A percentile compares a stretch with the other conserved stretches of the same genome.
phyloP scores from a whole-genome alignment of 2,113 vertebrate genomes.

The Jaculus jaculus region DNA sequence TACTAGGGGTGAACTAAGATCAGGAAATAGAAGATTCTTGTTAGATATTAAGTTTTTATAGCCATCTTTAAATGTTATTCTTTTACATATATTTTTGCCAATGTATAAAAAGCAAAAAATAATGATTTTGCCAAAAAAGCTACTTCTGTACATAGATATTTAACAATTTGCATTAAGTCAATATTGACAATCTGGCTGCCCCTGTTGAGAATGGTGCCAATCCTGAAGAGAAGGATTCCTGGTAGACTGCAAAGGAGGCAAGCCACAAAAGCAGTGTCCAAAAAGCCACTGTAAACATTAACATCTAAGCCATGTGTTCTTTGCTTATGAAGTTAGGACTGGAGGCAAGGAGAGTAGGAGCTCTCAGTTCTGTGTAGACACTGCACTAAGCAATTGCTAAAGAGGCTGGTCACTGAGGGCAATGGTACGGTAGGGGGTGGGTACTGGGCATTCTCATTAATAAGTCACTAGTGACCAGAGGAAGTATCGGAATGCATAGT shows the following conservation, averaged over 20 bases:
- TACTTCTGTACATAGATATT: background rate
- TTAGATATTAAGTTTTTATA: background rate
- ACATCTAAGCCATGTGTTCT: background rate
- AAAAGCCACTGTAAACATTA: background rate
- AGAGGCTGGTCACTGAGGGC: background rate
- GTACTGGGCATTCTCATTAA: background rate
- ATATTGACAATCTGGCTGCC: background rate
- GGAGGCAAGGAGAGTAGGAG: background rate
- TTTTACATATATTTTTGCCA: background rate
- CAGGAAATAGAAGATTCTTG: background rate
- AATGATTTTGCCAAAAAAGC: background rate
- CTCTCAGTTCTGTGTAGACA: background rate
- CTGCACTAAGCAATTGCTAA: background rate
- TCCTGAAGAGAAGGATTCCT: background rate
- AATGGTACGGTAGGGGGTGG: background rate
- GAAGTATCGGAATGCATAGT: conserved; percentile 21
- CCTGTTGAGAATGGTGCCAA: background rate
- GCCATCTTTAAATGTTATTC: background rate
- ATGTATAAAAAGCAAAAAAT: background rate
- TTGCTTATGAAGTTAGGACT: background rate
- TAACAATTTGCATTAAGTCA: background rate
- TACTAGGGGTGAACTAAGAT: background rate
- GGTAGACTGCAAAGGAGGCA: background rate
- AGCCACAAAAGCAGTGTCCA: background rate
- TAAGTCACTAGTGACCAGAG: background rate